Percentiles rank a stretch among this genome's conserved stretches.
phyloP scores from a whole-genome alignment of 2,888 invertebrate genomes.

The Serrognathus titanus region DNA sequence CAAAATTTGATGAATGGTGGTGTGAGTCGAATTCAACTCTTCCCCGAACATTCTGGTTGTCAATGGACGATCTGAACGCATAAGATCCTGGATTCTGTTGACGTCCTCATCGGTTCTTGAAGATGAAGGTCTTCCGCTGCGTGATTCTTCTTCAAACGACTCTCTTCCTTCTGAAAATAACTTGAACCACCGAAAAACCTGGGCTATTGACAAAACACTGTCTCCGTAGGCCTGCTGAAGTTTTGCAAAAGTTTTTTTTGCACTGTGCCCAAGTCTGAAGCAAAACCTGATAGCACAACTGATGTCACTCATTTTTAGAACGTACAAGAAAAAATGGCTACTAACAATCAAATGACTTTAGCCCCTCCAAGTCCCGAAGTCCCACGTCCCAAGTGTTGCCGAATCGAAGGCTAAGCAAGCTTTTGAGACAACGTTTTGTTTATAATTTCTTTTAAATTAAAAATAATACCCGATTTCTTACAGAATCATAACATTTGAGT shows the following conservation, averaged over 20 bases:
- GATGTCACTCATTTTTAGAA: conserved; percentile 16
- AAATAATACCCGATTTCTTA: no score
- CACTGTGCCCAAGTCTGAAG: conserved; percentile 25
- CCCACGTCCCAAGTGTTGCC: no score
- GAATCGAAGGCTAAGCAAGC: no score
- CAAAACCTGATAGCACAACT: conserved; percentile 24
- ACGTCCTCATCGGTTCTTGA: conserved; percentile 22
- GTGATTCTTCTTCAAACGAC: conserved; percentile 17
- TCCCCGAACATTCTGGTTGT: conserved; percentile 13
- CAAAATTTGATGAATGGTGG: conserved; percentile 8
- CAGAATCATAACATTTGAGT: no score
- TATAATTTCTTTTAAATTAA: no score
- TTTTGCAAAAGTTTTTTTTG: conserved; percentile 24
- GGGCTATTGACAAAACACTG: conserved; percentile 20
- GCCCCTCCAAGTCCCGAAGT: no score
- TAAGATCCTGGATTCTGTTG: conserved; percentile 23
- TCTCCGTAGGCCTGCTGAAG: conserved; percentile 22
- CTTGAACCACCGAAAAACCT: conserved; percentile 18
- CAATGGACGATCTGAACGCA: conserved; percentile 20
- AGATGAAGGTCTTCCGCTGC: conserved; percentile 17
- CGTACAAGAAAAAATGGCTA: conserved; percentile 11
- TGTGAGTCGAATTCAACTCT: conserved; percentile 16
- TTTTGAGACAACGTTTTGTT: no score
- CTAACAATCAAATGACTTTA: no score
- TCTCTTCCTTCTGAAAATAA: conserved; percentile 5